phyloP scores from a whole-genome alignment of 2,113 vertebrate species.

The Prionailurus viverrinus region DNA sequence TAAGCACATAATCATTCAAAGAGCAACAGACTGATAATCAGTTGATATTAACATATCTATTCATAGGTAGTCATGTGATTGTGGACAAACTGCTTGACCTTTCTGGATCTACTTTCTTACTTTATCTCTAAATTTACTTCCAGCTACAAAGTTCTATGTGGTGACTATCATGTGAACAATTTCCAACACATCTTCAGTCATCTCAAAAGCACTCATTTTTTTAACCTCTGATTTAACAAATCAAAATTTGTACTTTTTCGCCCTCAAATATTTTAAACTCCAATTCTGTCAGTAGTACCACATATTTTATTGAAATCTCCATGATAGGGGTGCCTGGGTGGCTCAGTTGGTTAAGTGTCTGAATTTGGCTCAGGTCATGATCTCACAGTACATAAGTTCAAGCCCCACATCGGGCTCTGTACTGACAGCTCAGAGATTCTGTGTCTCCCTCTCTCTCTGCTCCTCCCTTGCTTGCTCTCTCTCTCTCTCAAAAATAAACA shows the following conservation, averaged over 20 bases:
- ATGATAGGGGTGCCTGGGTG: neutral
- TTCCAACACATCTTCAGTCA: neutral
- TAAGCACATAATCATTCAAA: constrained; percentile 26
- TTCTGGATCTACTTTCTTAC: constrained; percentile 17
- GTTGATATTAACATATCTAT: constrained; percentile 14
- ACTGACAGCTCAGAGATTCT: no score
- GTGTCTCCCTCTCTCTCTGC: no score
- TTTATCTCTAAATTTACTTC: constrained; percentile 36
- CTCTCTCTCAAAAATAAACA: no score
- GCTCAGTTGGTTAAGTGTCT: no score
- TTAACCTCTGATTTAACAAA: constrained; percentile 32
- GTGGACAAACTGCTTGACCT: neutral
- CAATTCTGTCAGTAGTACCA: neutral
- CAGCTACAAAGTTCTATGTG: neutral
- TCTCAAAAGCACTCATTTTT: neutral
- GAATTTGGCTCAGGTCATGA: no score
- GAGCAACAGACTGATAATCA: neutral
- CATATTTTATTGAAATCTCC: constrained; percentile 47
- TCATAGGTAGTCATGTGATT: neutral
- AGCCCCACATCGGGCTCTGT: no score
- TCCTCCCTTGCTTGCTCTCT: no score
- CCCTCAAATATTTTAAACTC: neutral
- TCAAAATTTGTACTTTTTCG: constrained; percentile 17
- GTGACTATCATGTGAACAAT: neutral
- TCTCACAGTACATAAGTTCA: no score